Percentiles rank a stretch among this genome's conserved stretches.
These are phyloP conservation scores for Chitala chitala DNA, from an alignment of 2,113 vertebrate genomes.

Conservation along the genomic window DNA sequence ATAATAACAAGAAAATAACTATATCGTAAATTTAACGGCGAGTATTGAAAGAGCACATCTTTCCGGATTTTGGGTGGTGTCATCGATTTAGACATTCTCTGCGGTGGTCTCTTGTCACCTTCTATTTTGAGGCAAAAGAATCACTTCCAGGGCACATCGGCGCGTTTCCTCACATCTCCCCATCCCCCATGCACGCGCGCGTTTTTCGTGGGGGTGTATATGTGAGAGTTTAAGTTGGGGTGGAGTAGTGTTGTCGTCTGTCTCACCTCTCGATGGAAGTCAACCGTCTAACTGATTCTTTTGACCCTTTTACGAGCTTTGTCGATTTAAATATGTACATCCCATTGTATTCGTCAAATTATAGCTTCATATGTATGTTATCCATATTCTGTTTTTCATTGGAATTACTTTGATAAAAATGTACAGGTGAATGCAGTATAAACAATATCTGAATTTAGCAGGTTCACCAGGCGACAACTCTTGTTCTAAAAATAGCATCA, in stretches of 20 bases:
- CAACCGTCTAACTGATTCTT: conserved; percentile 22
- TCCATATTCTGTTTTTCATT: no score
- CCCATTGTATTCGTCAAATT: no score
- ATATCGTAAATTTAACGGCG: no score
- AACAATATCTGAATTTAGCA: no score
- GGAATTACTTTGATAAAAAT: no score
- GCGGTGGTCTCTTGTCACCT: conserved; percentile 46
- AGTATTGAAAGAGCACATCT: not conserved
- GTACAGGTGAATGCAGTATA: no score
- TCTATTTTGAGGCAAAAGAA: conserved; percentile 54
- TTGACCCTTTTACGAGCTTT: not conserved
- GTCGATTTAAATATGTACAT: not conserved
- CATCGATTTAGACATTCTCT: conserved; percentile 17
- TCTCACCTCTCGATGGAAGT: conserved; percentile 18
- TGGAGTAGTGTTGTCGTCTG: not conserved
- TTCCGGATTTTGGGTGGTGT: not conserved
- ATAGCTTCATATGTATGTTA: no score
- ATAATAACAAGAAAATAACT: no score
- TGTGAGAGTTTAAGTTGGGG: conserved; percentile 41
- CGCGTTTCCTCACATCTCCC: conserved; percentile 59
- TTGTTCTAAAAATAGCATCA: no score
- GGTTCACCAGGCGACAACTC: no score
- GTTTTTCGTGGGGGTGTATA: conserved; percentile 34
- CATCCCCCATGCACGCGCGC: conserved; percentile 34
- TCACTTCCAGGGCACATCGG: conserved; percentile 69